Evolutionary conservation across 2,113 vertebrate genomes (phyloP), one percentile per base, ranked within the genome.

Genomic region (Phyllostomus discolor): DNA sequence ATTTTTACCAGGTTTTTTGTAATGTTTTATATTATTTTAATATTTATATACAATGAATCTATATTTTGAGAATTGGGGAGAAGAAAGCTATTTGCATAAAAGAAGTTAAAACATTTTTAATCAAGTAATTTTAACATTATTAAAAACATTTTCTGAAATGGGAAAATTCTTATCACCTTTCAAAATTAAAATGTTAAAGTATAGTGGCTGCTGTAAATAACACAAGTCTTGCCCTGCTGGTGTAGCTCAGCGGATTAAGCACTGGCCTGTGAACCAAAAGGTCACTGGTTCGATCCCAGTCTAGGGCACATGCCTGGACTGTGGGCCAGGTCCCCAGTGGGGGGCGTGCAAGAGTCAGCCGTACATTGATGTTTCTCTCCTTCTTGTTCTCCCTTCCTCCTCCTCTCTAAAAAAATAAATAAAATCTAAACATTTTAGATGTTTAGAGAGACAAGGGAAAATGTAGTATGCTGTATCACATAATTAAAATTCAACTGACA

Each of bases 401-500:
- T 6, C 19, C 54, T 22, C 54, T 57, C 54, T 57, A 57, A 22
- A 57, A 57, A 24, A 22, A 22, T 8, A 57, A 59, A 24, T 59
- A 59, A 59, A 59, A 59, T 59, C 22, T 24, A 59, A n/a, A n/a
- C n/a, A n/a, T n/a, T n/a, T n/a, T n/a, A n/a, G n/a, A n/a, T n/a
- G n/a, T n/a, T n/a, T n/a, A n/a, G n/a, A 91, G 10, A 90, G 7
- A 9, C 26, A 72, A 87, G 17, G 62, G 15, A 93, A 95, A 93
- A 78, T 50, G 28, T 80, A 38, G 8, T 81, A 19, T 17, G 52
- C 35, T 43, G 10, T 59, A 91, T 31, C 46, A 69, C 22, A 66
- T 69, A 97, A 95, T 88, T 97, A 84, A 96, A 59, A 96, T 72
- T 88, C 4, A 95, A 73, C 16, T 96, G 46, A 97, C 88, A 95